Percentiles rank a stretch among this genome's conserved stretches.
phyloP scores from a whole-genome alignment of 2,797 vertebrate species.

The Spinibarbus caldwelli region DNA sequence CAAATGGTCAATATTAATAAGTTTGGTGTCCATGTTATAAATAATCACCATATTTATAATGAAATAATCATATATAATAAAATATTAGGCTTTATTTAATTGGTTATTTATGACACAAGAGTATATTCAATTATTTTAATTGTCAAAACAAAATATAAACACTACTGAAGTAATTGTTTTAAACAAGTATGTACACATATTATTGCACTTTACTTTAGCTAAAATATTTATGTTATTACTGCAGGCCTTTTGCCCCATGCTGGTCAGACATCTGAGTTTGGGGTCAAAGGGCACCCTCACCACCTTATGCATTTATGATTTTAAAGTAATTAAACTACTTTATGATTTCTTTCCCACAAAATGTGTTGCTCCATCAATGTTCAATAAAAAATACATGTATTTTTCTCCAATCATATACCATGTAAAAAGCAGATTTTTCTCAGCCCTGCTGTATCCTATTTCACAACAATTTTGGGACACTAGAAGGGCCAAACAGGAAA shows the following conservation, averaged over 20 bases:
- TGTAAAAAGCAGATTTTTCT: background rate
- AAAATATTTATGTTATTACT: background rate
- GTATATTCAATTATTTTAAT: too few relatives aligned
- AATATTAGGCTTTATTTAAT: background rate
- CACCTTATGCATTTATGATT: background rate
- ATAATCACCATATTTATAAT: background rate
- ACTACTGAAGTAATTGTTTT: too few relatives aligned
- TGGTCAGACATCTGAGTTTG: background rate
- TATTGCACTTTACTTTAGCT: too few relatives aligned
- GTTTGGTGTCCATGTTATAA: background rate
- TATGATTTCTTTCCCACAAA: background rate
- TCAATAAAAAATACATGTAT: background rate
- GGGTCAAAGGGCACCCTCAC: too few relatives aligned
- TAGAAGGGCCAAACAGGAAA: background rate
- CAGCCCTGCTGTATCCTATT: background rate
- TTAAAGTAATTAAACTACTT: conserved; percentile 6
- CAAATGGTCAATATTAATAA: background rate
- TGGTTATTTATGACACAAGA: too few relatives aligned
- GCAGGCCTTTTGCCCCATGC: background rate
- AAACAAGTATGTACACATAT: too few relatives aligned
- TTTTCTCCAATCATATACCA: too few relatives aligned
- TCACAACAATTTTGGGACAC: background rate
- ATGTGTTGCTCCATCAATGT: background rate
- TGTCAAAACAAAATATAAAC: too few relatives aligned
- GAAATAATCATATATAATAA: background rate